A percentile compares a stretch with the other conserved stretches of the same genome.
These are phyloP conservation scores for Carterocephalus palaemon DNA, from an alignment of 2,888 invertebrate species.

Conservation along the genomic window DNA sequence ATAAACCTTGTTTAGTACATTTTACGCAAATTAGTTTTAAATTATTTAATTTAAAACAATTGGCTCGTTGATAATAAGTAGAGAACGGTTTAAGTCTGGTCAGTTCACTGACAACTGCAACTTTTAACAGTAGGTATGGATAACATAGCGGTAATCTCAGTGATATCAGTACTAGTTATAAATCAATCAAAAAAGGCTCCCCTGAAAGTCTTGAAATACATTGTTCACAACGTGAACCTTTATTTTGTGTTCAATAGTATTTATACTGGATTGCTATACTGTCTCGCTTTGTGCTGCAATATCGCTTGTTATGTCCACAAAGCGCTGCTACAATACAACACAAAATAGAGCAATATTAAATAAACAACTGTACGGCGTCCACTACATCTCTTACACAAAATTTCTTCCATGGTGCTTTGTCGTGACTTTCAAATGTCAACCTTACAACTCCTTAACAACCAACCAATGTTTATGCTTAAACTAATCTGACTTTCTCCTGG, in stretches of 20 bases:
- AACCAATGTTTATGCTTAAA: too few relatives aligned
- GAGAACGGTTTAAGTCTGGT: too few relatives aligned
- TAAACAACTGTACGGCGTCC: conserved; percentile 6
- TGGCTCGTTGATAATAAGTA: too few relatives aligned
- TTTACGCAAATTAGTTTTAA: conserved; percentile 1
- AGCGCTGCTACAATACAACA: background rate
- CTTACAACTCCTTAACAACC: conserved; percentile 9
- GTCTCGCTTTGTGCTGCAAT: background rate
- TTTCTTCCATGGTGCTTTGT: conserved; percentile 15
- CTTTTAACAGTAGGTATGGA: too few relatives aligned
- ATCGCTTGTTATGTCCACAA: conserved; percentile 2
- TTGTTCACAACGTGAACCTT: too few relatives aligned
- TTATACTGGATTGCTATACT: too few relatives aligned
- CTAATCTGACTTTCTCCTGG: conserved; percentile 17
- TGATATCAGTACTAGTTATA: too few relatives aligned
- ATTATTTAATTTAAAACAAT: background rate
- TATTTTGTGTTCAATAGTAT: too few relatives aligned
- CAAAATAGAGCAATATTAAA: conserved; percentile 10
- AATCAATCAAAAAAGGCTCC: too few relatives aligned
- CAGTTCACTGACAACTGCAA: too few relatives aligned
- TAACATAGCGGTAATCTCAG: too few relatives aligned
- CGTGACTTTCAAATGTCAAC: conserved; percentile 13
- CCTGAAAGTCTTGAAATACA: too few relatives aligned
- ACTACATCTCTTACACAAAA: conserved; percentile 1
- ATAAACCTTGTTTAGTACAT: background rate